A percentile compares a stretch with the other conserved stretches of the same genome.
Evolutionary conservation across 2,113 vertebrate species (phyloP).

Genomic region (Oryzias celebensis): DNA sequence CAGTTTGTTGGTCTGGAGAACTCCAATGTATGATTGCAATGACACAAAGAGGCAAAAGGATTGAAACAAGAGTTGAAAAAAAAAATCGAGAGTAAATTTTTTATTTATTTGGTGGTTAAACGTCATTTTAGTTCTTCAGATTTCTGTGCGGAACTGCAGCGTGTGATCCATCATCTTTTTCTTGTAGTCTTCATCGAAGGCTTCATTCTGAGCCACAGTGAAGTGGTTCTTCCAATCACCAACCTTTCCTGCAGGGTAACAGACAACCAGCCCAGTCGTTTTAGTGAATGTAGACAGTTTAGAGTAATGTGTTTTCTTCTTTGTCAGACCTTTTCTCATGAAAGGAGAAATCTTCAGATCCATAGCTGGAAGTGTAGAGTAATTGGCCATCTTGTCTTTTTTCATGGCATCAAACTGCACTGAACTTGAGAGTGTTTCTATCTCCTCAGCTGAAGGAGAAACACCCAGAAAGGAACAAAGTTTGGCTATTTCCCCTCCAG

Average conservation of each 20-base stretch:
- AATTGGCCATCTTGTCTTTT: constrained; percentile 76
- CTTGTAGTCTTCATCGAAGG: constrained; percentile 72
- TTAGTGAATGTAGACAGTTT: background rate
- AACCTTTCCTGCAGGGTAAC: constrained; percentile 67
- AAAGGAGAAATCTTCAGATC: constrained; percentile 74
- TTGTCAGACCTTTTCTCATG: constrained; percentile 75
- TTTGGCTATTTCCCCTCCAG: constrained; percentile 67
- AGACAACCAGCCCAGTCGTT: background rate
- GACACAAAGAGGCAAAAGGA: too few species aligned
- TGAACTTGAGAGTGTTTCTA: constrained; percentile 58
- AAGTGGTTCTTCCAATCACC: constrained; percentile 68
- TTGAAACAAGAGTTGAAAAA: too few species aligned
- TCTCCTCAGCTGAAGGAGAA: constrained; percentile 50
- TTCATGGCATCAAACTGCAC: constrained; percentile 83
- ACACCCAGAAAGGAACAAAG: constrained; percentile 79
- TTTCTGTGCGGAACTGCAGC: constrained; percentile 55
- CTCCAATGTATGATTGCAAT: too few species aligned
- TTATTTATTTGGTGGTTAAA: too few species aligned
- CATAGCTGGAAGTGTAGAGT: constrained; percentile 48
- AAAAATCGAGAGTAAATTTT: too few species aligned
- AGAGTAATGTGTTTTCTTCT: background rate
- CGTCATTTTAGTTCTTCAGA: constrained; percentile 25
- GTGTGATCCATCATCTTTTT: constrained; percentile 63
- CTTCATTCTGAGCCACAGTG: constrained; percentile 68
- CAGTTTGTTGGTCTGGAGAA: too few species aligned